Evolutionary conservation across 2,113 vertebrate genomes (phyloP).

Genomic region (Dromaius novaehollandiae): DNA sequence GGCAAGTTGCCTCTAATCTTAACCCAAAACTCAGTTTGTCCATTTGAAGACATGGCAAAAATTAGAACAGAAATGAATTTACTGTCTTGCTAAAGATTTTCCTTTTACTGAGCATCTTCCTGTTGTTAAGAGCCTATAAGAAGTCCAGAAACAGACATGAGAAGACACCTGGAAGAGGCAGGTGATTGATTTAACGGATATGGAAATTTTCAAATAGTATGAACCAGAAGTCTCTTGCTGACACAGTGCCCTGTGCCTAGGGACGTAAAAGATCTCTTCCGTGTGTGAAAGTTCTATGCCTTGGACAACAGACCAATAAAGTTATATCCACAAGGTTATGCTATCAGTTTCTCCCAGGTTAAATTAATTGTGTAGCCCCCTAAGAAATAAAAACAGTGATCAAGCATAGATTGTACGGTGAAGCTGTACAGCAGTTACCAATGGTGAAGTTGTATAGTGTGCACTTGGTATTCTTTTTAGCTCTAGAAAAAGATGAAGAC

Average conservation of each 20-base stretch:
- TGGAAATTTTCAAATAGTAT: not conserved
- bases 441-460: not conserved
- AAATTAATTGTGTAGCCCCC: not conserved
- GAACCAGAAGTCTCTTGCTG: not conserved
- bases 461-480: rapidly evolving
- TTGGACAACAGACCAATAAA: not conserved
- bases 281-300: not conserved
- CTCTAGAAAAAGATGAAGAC: not conserved
- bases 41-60: not conserved
- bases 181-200: not conserved
- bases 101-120: not conserved
- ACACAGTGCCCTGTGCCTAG: rapidly evolving
- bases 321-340: not conserved
- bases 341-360: not conserved
- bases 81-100: not conserved
- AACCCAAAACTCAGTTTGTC: not conserved
- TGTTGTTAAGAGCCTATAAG: not conserved
- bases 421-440: not conserved
- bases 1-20: not conserved
- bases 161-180: not conserved
- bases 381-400: not conserved
- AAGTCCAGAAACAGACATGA: not conserved
- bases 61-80: not conserved
- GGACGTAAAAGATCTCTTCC: not conserved
- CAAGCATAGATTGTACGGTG: not conserved